Base-by-base conservation (phyloP, 2,888 invertebrate species). In the Harpalus rufipes region DNA sequence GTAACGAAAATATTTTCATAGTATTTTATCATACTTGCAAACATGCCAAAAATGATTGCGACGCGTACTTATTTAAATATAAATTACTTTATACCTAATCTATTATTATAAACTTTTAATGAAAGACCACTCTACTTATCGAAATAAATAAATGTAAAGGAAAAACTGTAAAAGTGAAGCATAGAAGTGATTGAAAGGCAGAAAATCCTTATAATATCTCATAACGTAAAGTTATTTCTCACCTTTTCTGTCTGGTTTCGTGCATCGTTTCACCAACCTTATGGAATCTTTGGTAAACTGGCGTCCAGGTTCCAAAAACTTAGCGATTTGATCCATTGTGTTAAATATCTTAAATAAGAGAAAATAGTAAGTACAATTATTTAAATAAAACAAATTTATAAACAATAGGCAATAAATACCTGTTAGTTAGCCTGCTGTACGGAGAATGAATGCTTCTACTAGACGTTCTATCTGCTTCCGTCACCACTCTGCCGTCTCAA, bases 221-320 rank as follows among this genome's bases (percentile, higher is more conserved):
- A 39, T 14, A 32, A 39, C 21, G 10, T 0, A 68, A 68, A 25
- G 39, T n/a, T 32, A 7, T 68, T 63, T 63, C 68, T 89, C 92
- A 97, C 97, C 98, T 96, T 98, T 98, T 90, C 99, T 95, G 91
- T 99, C 99, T 82, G 99, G 99, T 92, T 99, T 99, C 85, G 99
- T 99, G 92, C 99, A 99, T 91, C 99, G 96, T 92, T 99, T 99
- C 59, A 99, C 98, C 90, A 99, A 94, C 92, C 99, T 95, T 89
- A 99, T 95, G 41, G 99, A 99, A 92, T 99, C 99, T 93, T 99
- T 99, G 89, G 98, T 95, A 91, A 99, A 99, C 91, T 97, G 97
- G 90, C 97, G 96, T 87, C 96, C 97, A 89, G 99, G 99, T 91
- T 99, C 98, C 86, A 98, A 93, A 89, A 98, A 96, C 92, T 97